These are phyloP conservation scores for Torymus aiolomorphi DNA, from an alignment of 2,888 invertebrate genomes.

Conservation along the genomic window DNA sequence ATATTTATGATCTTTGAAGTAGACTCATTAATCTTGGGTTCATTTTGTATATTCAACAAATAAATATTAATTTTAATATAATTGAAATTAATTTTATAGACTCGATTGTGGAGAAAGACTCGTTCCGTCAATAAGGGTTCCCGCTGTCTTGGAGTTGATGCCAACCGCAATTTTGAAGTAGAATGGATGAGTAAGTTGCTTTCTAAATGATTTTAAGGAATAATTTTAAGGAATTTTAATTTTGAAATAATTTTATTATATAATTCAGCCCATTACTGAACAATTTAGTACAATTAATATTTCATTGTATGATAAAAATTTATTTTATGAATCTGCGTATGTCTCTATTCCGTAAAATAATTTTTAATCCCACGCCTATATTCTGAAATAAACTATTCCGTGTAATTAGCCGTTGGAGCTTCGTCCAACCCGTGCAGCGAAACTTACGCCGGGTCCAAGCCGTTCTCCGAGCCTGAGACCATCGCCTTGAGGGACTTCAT, in stretches of 20 bases:
- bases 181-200: constrained; percentile 80
- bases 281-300: not conserved
- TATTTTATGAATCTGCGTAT: too few relatives aligned
- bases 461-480: constrained; percentile 84
- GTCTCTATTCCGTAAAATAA: too few relatives aligned
- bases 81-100: constrained; percentile 14
- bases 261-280: not conserved
- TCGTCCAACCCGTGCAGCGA: constrained; percentile 78
- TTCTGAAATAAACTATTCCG: too few relatives aligned
- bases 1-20: too few relatives aligned
- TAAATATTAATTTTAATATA: too few relatives aligned
- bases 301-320: not conserved
- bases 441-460: constrained; percentile 79
- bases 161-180: constrained; percentile 84
- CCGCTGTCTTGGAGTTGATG: constrained; percentile 84
- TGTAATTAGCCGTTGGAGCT: constrained; percentile 68
- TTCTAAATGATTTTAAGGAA: not conserved
- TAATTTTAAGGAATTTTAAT: too few relatives aligned
- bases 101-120: constrained; percentile 81
- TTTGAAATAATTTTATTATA: not conserved
- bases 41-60: too few relatives aligned
- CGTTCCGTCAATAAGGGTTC: constrained; percentile 73
- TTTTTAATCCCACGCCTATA: too few relatives aligned
- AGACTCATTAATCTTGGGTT: too few relatives aligned
- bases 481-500: constrained; percentile 79